phyloP scores from a whole-genome alignment of 2,797 vertebrate species.

The Remorina albescens region DNA sequence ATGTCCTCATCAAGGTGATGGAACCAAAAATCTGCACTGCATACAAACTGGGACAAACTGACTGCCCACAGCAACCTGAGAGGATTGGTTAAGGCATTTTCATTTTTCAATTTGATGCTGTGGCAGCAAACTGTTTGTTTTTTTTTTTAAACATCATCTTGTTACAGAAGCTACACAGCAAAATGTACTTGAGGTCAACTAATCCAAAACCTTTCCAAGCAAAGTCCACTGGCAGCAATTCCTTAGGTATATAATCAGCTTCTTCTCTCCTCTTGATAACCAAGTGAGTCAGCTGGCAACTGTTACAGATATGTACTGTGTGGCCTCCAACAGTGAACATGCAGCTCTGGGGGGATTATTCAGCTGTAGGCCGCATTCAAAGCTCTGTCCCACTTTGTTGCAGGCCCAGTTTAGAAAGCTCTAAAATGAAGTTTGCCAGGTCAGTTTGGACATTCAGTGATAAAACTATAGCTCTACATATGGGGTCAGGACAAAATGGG shows the following conservation, averaged over 20 bases:
- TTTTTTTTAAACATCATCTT: not conserved
- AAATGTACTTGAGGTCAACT: not conserved
- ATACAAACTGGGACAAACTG: slow-evolving; percentile 3
- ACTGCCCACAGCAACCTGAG: not conserved
- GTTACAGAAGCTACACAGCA: not conserved
- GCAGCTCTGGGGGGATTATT: slow-evolving; percentile 58
- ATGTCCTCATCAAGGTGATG: no score
- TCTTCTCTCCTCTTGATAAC: slow-evolving; percentile 25
- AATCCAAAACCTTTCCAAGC: not conserved
- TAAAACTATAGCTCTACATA: slow-evolving; percentile 49
- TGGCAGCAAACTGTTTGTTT: no score
- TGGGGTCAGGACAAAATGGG: slow-evolving; percentile 54
- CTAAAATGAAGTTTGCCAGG: slow-evolving; percentile 54
- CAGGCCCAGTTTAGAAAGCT: slow-evolving; percentile 61
- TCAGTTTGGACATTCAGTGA: slow-evolving; percentile 37
- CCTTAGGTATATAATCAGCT: slow-evolving; percentile 5
- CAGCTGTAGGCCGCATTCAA: slow-evolving; percentile 54
- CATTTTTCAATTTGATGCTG: slow-evolving; percentile 11
- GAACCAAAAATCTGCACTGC: slow-evolving; percentile 4
- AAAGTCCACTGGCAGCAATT: slow-evolving; percentile 11
- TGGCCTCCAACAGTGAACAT: slow-evolving; percentile 38
- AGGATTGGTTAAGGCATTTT: not conserved
- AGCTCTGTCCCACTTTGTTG: slow-evolving; percentile 70
- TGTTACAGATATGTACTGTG: slow-evolving; percentile 39
- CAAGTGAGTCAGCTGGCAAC: slow-evolving; percentile 41